Base-by-base conservation (phyloP, 2,888 invertebrate genomes). In the Dryomyza anilis region DNA sequence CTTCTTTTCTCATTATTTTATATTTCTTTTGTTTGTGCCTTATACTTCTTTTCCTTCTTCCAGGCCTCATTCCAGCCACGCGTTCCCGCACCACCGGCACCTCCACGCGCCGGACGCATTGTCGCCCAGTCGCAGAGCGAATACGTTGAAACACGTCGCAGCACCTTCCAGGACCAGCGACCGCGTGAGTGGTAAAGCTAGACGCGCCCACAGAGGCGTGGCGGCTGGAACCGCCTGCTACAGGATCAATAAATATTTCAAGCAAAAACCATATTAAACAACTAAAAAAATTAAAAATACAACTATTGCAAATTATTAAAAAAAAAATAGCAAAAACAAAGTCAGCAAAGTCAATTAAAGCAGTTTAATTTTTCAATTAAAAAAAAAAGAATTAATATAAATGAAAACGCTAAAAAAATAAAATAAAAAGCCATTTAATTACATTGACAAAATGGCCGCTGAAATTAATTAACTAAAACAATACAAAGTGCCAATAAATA, bases 41-140 rank as follows among this genome's bases (percentile, higher is more conserved):
- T n/a, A n/a, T n/a, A n/a, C n/a, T n/a, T n/a, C n/a, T n/a, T n/a
- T n/a, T n/a, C n/a, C n/a, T n/a, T n/a, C n/a, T 64, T 58, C 23
- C 61, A 80, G 80, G 73, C 75, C 46, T 74, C 77, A 64, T 78
- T 78, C 48, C 76, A 79, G 68, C 72, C 73, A 43, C 70, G 76
- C 55, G 70, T 74, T 60, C 74, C 73, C 62, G 72, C 74, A 23
- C 76, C 79, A 16, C 72, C 76, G 45, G 73, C 73, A 45, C 76
- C 78, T 65, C 73, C 76, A 21, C 73, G 75, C 46, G 72, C 76
- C 3, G 79, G 80, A 25, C 79, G 79, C 25, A 72, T 80, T 39
- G 74, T 83, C 33, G 74, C 80, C 33, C 80, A 83, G 71, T 76
- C 81, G 10, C 80, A 82, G 71, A 79, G 76, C 62, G 78, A 83